These are phyloP conservation scores for Schlechtendalia chinensis DNA, from an alignment of 1,140 invertebrate genomes.

Conservation along the genomic window DNA sequence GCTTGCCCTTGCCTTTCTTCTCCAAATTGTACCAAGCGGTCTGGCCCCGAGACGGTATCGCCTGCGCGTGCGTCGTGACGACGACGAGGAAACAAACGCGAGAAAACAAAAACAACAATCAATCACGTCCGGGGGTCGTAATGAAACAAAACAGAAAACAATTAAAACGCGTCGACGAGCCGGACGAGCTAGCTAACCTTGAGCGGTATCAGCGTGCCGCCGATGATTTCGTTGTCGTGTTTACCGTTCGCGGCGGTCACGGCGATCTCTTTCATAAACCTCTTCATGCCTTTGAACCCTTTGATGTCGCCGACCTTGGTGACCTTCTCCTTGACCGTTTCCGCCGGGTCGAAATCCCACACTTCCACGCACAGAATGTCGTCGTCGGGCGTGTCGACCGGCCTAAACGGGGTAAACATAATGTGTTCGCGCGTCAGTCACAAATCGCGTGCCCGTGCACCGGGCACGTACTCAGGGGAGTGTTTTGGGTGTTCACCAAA, in stretches of 20 bases:
- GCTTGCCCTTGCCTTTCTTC: slow-evolving; percentile 77
- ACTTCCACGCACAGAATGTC: slow-evolving; percentile 66
- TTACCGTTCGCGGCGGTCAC: slow-evolving; percentile 89
- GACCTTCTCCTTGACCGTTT: slow-evolving; percentile 82
- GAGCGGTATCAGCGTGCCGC: slow-evolving; percentile 77
- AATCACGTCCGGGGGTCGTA: neutral
- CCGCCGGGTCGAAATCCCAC: slow-evolving; percentile 85
- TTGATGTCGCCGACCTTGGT: slow-evolving; percentile 80
- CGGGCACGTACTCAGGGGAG: too few species aligned
- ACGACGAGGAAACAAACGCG: too few species aligned
- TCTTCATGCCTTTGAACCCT: slow-evolving; percentile 76
- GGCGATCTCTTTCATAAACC: slow-evolving; percentile 92
- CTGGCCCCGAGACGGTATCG: slow-evolving; percentile 83
- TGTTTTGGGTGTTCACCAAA: too few species aligned
- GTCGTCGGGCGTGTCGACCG: slow-evolving; percentile 56
- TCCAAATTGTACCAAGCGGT: slow-evolving; percentile 87
- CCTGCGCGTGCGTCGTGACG: slow-evolving; percentile 59
- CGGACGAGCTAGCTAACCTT: slow-evolving; percentile 71
- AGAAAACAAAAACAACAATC: too few species aligned
- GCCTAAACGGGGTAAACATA: slow-evolving; percentile 57
- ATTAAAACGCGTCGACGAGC: neutral
- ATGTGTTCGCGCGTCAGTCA: too few species aligned
- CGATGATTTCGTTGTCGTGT: slow-evolving; percentile 93
- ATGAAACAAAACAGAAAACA: slow-evolving; percentile 18
- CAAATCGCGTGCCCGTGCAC: too few species aligned